These are phyloP conservation scores for Potamilus streckersoni DNA, from an alignment of 1,140 invertebrate genomes.

Conservation along the genomic window DNA sequence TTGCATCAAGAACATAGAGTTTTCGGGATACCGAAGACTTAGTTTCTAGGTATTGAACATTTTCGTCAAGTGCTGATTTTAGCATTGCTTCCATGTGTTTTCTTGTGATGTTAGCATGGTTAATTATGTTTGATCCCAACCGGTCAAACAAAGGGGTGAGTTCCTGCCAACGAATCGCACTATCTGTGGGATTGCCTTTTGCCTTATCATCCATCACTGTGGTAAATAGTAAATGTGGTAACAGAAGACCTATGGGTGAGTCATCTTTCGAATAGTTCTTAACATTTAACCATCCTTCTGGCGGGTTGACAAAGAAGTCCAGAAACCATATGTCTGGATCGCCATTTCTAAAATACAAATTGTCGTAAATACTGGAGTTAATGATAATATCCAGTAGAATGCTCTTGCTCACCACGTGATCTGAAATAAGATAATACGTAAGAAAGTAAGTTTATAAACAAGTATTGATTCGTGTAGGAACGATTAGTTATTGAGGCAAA, in stretches of 20 bases:
- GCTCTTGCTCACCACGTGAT: conserved; percentile 32
- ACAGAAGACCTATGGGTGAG: conserved; percentile 11
- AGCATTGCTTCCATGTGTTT: conserved; percentile 37
- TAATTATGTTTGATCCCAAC: conserved; percentile 15
- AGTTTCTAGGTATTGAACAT: conserved; percentile 46
- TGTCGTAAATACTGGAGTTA: conserved; percentile 8
- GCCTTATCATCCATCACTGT: conserved; percentile 15
- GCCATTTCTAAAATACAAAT: conserved; percentile 19
- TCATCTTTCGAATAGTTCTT: conserved; percentile 10
- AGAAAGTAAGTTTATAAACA: no score
- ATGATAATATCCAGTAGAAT: conserved; percentile 25
- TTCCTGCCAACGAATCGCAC: conserved; percentile 28
- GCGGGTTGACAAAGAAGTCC: conserved; percentile 30
- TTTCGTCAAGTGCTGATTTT: conserved; percentile 36
- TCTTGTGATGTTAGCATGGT: conserved; percentile 24
- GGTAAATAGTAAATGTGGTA: conserved; percentile 17
- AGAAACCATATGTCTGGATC: conserved; percentile 16
- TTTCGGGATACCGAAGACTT: conserved; percentile 20
- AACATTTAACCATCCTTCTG: conserved; percentile 26
- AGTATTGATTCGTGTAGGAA: no score
- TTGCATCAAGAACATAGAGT: conserved; percentile 33
- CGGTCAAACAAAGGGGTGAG: conserved; percentile 25
- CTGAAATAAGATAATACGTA: conserved; percentile 15
- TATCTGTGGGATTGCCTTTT: conserved; percentile 22
- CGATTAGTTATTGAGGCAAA: no score